phyloP scores from a whole-genome alignment of 2,797 vertebrate species.

The Poeciliopsis presidionis region DNA sequence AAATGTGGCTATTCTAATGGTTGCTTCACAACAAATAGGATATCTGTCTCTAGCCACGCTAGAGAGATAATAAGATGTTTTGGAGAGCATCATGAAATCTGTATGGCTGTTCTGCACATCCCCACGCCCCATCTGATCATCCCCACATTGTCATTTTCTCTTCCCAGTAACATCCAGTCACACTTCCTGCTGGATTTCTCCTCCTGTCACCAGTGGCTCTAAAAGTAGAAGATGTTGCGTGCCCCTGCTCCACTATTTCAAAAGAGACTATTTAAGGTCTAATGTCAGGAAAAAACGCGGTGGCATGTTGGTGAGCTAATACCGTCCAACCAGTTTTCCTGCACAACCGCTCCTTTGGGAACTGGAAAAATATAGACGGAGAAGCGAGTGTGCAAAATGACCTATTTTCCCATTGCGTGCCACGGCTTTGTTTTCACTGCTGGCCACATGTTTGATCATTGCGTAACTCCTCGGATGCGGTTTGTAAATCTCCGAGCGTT shows the following conservation, averaged over 20 bases:
- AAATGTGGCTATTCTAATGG: not conserved
- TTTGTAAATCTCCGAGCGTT: conserved; percentile 77
- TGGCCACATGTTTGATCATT: conserved; percentile 79
- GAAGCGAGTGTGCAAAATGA: conserved; percentile 56
- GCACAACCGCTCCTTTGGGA: conserved; percentile 59
- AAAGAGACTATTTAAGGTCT: conserved; percentile 61
- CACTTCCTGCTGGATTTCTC: conserved; percentile 1
- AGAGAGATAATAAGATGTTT: not conserved
- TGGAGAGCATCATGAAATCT: conserved; percentile 9
- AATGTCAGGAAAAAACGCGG: conserved; percentile 61
- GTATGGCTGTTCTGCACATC: conserved; percentile 18
- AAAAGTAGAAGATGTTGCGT: conserved; percentile 36
- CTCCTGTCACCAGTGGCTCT: conserved; percentile 43
- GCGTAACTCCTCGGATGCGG: conserved; percentile 74
- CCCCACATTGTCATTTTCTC: conserved; percentile 30
- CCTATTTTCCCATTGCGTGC: conserved; percentile 76
- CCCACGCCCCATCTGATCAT: conserved; percentile 3
- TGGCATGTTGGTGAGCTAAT: conserved; percentile 69
- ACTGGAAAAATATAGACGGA: conserved; percentile 22
- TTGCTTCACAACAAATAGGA: conserved; percentile 6
- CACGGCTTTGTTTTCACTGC: conserved; percentile 76
- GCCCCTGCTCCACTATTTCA: conserved; percentile 19
- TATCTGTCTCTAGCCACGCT: not conserved
- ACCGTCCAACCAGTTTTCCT: conserved; percentile 64
- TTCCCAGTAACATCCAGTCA: not conserved